These are phyloP conservation scores for Euglossa dilemma DNA, from an alignment of 1,140 invertebrate species.

Conservation along the genomic window DNA sequence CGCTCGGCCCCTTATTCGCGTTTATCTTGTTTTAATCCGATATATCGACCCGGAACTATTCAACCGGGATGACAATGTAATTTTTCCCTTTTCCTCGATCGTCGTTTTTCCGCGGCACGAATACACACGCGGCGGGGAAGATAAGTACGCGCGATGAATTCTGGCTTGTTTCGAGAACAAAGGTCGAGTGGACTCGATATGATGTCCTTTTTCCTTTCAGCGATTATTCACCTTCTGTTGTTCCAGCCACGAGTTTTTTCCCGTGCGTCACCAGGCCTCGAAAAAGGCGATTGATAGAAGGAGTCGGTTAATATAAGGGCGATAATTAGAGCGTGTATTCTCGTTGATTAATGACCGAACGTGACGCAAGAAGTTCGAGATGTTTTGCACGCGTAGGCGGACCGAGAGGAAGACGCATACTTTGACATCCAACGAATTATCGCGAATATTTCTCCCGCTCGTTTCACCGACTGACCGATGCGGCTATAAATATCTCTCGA, in stretches of 20 bases:
- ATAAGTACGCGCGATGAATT: conserved; percentile 21
- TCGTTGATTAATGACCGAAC: conserved; percentile 34
- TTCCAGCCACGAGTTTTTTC: conserved; percentile 30
- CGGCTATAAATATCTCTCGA: neutral
- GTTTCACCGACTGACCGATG: neutral
- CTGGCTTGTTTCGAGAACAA: conserved; percentile 15
- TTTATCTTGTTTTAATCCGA: no score
- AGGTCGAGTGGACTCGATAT: conserved; percentile 24
- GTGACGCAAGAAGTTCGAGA: conserved; percentile 12
- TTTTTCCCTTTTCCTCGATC: neutral
- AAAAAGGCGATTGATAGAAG: conserved; percentile 50
- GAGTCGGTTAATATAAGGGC: conserved; percentile 29
- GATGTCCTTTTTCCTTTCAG: conserved; percentile 37
- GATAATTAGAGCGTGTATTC: conserved; percentile 51
- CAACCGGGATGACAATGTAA: neutral
- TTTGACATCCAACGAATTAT: neutral
- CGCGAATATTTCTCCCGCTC: neutral
- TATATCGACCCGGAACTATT: no score
- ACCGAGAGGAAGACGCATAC: neutral
- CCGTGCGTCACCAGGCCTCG: neutral
- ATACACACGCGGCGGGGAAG: neutral
- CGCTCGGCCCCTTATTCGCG: no score
- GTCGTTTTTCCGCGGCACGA: neutral
- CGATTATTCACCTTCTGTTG: conserved; percentile 41
- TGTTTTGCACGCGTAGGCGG: conserved; percentile 2